phyloP scores from a whole-genome alignment of 2,797 vertebrate genomes.

The Galaxias olidus region DNA sequence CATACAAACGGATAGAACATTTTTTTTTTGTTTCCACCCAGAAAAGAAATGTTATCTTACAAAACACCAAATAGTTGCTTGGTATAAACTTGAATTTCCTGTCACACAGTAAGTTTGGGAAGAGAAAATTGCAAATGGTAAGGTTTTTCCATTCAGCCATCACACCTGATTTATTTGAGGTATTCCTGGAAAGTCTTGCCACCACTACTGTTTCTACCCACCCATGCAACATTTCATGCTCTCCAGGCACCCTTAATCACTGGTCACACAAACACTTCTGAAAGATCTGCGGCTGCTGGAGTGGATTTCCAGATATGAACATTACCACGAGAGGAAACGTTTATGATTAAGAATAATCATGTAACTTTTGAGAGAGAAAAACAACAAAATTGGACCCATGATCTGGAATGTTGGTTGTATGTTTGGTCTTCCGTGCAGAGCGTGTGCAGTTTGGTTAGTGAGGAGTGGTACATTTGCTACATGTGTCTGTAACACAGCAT shows the following conservation, averaged over 20 bases:
- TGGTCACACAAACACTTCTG: constrained; percentile 60
- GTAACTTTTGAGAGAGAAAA: constrained; percentile 42
- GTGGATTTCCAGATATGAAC: constrained; percentile 68
- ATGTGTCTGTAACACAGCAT: too few species aligned
- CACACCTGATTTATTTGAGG: constrained; percentile 79
- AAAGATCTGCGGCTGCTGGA: constrained; percentile 54
- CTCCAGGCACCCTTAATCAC: constrained; percentile 61
- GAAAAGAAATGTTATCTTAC: too few species aligned
- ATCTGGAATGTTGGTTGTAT: constrained; percentile 54
- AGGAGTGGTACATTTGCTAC: background rate
- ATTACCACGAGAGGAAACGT: constrained; percentile 66
- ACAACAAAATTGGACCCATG: constrained; percentile 60
- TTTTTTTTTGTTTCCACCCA: too few species aligned
- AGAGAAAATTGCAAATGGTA: constrained; percentile 59
- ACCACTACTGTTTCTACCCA: constrained; percentile 51
- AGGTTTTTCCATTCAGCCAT: constrained; percentile 67
- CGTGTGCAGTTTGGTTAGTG: constrained; percentile 15
- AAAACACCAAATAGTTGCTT: too few species aligned
- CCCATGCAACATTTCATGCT: constrained; percentile 43
- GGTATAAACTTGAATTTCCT: constrained; percentile 41
- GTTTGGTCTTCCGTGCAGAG: constrained; percentile 39
- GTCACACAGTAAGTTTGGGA: constrained; percentile 62
- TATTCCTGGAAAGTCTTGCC: constrained; percentile 75
- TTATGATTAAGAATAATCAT: constrained; percentile 75
- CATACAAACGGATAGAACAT: background rate